Base-by-base conservation (phyloP, 1,140 invertebrate genomes). In the Lepidurus arcticus region DNA sequence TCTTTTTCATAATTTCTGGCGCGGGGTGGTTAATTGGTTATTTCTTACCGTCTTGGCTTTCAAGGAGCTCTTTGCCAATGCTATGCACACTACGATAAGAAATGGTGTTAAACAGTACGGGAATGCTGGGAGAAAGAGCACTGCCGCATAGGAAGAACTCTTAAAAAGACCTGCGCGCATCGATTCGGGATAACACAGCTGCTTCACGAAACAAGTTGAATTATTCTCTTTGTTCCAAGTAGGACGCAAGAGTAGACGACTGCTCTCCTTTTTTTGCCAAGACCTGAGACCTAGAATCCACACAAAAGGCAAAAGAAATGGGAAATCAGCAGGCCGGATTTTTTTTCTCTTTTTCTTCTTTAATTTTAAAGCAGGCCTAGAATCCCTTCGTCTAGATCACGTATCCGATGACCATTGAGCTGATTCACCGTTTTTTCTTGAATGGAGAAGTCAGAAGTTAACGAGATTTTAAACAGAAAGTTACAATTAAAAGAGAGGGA, bases 221-320 rank as follows among this genome's bases (percentile, higher is more conserved):
- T 16, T 65, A 21, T 16, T 65, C 53, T 21, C 53, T 65, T 65
- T 65, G 53, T 65, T 65, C 53, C 53, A 65, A 65, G 34, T 65
- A 65, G 53, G 21, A 65, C 9, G 53, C 53, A 7, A 16, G 53
- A 21, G 53, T 16, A 16, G 21, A 21, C 53, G 53, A 11, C 34
- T 34, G 9, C 9, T 65, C 16, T 65, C 53, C n/a, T 65, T 34
- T 34, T 34, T 3, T 34, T 34, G 21, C 9, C 45, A 65, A 65
- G 21, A 16, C 53, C 21, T 1, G n/a, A 65, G 21, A 65, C 53
- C 21, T 34, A 34, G 34, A 34, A 34, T 3, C 34, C 34, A 34
- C 34, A 34, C 34, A 3, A 34, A 34, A 34, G 34, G 34, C 34
- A 34, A 34, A 34, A 34, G 34, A 34, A 34, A 34, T 34, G 34